Percentiles rank a stretch among this genome's conserved stretches.
These are phyloP conservation scores for Phasia obesa DNA, from an alignment of 2,888 invertebrate genomes.

Conservation along the genomic window DNA sequence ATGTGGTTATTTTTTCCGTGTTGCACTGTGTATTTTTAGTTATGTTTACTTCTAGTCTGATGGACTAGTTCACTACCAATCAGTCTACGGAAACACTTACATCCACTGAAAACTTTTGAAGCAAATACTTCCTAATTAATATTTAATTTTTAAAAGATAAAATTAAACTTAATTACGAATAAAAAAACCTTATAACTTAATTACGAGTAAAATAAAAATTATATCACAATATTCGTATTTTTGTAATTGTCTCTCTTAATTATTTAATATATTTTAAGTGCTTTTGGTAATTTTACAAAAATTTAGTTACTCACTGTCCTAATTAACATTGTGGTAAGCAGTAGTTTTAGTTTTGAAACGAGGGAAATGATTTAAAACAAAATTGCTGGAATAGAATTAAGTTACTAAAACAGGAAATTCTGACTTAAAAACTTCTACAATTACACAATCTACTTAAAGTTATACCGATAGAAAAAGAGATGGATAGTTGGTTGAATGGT, in stretches of 20 bases:
- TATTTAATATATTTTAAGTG: neutral
- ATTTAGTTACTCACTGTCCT: constrained; percentile 37
- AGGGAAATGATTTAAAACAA: constrained; percentile 1
- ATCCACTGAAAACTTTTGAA: too few relatives aligned
- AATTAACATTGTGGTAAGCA: constrained; percentile 54
- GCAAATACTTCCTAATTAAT: too few relatives aligned
- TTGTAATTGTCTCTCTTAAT: constrained; percentile 4
- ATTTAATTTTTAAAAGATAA: too few relatives aligned
- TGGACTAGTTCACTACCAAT: too few relatives aligned
- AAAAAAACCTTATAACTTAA: too few relatives aligned
- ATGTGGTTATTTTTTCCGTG: too few relatives aligned
- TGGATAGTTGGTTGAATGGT: neutral
- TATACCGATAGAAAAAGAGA: neutral
- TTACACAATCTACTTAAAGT: constrained; percentile 13
- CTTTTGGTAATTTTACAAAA: constrained; percentile 13
- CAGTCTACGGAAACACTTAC: too few relatives aligned
- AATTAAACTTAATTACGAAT: too few relatives aligned
- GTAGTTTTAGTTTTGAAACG: neutral
- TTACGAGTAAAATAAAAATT: too few relatives aligned
- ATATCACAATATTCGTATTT: too few relatives aligned
- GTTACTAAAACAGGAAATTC: constrained; percentile 58
- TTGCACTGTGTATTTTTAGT: too few relatives aligned
- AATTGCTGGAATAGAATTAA: constrained; percentile 34
- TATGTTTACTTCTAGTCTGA: too few relatives aligned
- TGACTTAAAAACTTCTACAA: constrained; percentile 29